Percentiles rank a stretch among this genome's conserved stretches.
Evolutionary conservation across 2,888 invertebrate species (phyloP).

Genomic region (Apantesis nais): DNA sequence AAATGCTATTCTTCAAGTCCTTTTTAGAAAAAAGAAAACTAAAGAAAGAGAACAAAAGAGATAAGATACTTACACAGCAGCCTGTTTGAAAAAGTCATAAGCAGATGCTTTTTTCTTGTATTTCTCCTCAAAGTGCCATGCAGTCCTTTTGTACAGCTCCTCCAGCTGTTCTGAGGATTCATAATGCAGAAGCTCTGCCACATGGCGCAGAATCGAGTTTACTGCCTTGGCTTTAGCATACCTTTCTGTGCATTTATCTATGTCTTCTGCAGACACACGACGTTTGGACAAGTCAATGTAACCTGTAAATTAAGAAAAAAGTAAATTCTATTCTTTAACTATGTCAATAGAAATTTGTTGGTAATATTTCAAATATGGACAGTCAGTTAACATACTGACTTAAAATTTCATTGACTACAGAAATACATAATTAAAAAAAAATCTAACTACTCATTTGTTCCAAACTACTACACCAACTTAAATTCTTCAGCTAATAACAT

Average conservation of each 20-base stretch:
- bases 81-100: constrained; percentile 99
- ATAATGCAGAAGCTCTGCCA: constrained; percentile 97
- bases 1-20: no score
- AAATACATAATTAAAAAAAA: no score
- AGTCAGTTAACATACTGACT: no score
- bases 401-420: no score
- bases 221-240: constrained; percentile 99
- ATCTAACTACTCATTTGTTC: no score
- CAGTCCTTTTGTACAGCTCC: constrained; percentile 97
- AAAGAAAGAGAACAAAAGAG: background rate
- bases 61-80: constrained; percentile 91
- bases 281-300: constrained; percentile 99
- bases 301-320: constrained; percentile 78
- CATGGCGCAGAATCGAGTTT: constrained; percentile 98
- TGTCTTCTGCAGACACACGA: constrained; percentile 98
- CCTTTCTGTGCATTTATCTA: constrained; percentile 98
- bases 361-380: no score
- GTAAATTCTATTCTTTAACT: background rate
- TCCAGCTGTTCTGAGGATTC: constrained; percentile 97
- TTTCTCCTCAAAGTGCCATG: constrained; percentile 99
- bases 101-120: constrained; percentile 97
- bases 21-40: background rate
- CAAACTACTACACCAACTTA: no score
- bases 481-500: no score
- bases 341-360: no score